phyloP scores from a whole-genome alignment of 1,140 invertebrate genomes.

The Plutomurus gul region DNA sequence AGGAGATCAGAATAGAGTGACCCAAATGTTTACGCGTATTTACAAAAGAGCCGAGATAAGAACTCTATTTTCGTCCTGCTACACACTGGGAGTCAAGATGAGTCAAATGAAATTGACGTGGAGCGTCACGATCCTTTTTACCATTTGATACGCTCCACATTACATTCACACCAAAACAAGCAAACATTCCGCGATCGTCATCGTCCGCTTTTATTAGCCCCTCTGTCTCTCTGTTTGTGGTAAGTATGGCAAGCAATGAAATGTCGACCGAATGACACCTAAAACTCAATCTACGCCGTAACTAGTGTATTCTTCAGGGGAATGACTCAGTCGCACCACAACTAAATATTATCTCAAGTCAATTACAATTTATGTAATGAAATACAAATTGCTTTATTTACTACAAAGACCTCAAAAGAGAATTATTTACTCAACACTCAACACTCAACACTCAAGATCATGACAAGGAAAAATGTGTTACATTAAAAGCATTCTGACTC shows the following conservation, averaged over 20 bases:
- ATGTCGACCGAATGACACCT: no score
- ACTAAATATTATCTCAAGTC: no score
- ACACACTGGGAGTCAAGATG: background rate
- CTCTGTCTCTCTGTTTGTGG: background rate
- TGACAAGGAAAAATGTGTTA: no score
- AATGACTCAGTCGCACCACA: no score
- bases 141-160: constrained; percentile 1
- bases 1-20: background rate
- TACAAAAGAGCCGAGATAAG: background rate
- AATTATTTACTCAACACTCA: no score
- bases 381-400: no score
- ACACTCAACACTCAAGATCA: no score
- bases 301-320: no score
- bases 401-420: no score
- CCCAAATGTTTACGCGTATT: constrained; percentile 3
- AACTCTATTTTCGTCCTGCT: background rate
- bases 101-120: background rate
- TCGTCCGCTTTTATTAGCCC: background rate
- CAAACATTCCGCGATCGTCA: background rate
- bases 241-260: no score
- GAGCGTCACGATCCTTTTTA: constrained; percentile 3
- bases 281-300: background rate
- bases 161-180: background rate
- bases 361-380: no score
- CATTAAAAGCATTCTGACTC: no score